Base-by-base conservation (phyloP, 2,888 invertebrate genomes). In the Chesias legatella region DNA sequence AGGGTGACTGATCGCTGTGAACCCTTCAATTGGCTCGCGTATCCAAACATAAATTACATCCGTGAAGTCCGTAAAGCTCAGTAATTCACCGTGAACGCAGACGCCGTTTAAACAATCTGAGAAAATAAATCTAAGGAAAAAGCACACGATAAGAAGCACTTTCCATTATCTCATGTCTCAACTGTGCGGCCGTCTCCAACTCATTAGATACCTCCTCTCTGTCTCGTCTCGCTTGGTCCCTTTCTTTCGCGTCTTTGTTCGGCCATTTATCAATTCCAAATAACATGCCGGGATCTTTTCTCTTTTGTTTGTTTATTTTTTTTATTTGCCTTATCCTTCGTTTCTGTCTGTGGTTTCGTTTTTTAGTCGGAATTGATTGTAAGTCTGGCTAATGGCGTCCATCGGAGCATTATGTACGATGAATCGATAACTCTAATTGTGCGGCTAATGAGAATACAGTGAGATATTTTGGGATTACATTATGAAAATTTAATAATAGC, bases 211-310 rank as follows among this genome's bases (percentile, higher is more conserved):
- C 53, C 59, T 68, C 60, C 49, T 85, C 84, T 62, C 73, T 52
- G 48, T 81, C 68, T 60, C 41, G 51, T 60, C 78, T 74, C 81
- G 81, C 76, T 81, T 58, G 57, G 60, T 82, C 75, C 67, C 63
- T 47, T 56, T 85, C 76, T 36, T 67, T 56, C 82, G 67, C 83
- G 67, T 77, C 84, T 82, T 72, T 69, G 79, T 78, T 74, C 77
- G 79, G 74, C 81, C 79, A 88, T 88, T 88, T 88, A 88, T 88
- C 88, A 86, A 88, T 83, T 80, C 88, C 80, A 85, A 88, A 86
- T 86, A 88, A 85, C 86, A 84, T 85, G 78, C 79, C 81, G 79
- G 80, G 81, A 68, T 74, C 78, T 79, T 85, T 84, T 80, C 76
- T 77, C 70, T 69, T 76, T 60, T 77, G 78, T 83, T 81, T 85